Base-by-base conservation (phyloP, 2,113 vertebrate genomes). In the Dicaeum eximium region DNA sequence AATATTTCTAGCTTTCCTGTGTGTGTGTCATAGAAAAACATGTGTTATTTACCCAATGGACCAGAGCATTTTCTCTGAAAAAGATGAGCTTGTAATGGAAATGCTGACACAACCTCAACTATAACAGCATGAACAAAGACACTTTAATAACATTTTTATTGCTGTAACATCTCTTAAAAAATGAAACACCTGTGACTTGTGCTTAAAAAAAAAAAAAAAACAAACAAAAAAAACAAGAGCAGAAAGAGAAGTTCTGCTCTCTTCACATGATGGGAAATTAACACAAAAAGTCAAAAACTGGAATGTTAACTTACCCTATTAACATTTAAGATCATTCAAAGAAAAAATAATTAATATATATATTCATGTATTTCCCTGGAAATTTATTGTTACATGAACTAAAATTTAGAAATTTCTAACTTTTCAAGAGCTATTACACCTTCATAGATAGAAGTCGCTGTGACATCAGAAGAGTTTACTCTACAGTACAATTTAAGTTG, bases 131-230 rank as follows among this genome's bases (percentile, higher is more conserved):
- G 91, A 97, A 95, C n/a, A 37, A 95, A 93, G 90, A 85, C 81
- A 97, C 90, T 85, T 97, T 97, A 97, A 97, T 96, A 97, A 96
- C 94, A 86, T 95, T 91, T 97, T 89, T 96, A 92, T 97, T 97
- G 93, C 94, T 97, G 81, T 90, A 96, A 94, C 91, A 90, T 92
- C 90, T 95, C 92, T 96, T 95, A 92, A 97, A 96, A 96, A 97
- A 97, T 97, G 95, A 96, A 95, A 95, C 83, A 96, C 79, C 81
- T 93, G 96, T 80, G 92, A 67, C 90, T 95, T 89, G 30, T 75
- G 21, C 37, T 96, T 93, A 53, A 95, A 94, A 78, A 60, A 95
- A 95, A 94, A 85, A 37, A 88, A 86, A 89, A 71, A 54, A n/a
- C n/a, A 78, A 60, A 95, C 95, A 94, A 85, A 37, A 88, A 86